Conservation (phyloP, 2,113 vertebrate species). For the Poecile atricapillus region DNA sequence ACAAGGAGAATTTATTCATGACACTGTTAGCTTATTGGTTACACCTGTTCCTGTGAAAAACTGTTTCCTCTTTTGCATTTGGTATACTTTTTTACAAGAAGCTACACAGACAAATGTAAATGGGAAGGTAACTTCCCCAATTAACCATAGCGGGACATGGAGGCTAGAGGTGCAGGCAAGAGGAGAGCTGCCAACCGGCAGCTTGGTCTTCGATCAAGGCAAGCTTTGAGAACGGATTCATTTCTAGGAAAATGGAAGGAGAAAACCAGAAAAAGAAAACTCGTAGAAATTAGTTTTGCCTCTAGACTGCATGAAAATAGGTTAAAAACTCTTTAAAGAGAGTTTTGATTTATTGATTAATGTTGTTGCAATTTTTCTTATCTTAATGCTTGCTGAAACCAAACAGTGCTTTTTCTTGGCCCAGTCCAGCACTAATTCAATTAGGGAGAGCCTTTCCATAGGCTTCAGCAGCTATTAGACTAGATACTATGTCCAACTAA, state of each 20-base stretch:
- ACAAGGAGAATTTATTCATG: neutral
- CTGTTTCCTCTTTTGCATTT: neutral
- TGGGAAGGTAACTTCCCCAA: rapidly evolving
- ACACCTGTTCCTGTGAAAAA: neutral
- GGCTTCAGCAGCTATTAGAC: neutral
- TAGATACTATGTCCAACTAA: neutral
- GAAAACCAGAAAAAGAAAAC: neutral
- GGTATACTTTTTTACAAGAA: neutral
- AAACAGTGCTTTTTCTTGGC: neutral
- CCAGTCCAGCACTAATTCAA: neutral
- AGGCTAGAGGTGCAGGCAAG: neutral
- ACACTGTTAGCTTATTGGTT: neutral
- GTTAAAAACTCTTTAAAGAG: neutral
- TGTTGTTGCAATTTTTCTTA: neutral
- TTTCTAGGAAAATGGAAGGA: neutral
- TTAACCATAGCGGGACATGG: neutral
- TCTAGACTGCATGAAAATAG: neutral
- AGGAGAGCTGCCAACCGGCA: neutral
- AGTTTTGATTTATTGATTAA: neutral
- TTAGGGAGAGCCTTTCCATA: neutral
- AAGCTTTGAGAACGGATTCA: neutral
- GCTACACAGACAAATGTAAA: neutral
- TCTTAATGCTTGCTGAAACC: neutral
- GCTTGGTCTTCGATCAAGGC: neutral
- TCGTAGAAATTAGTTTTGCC: neutral